Evolutionary conservation across 2,797 vertebrate genomes (phyloP), one percentile per base, ranked within the genome.

Genomic region (Arctocebus calabarensis): DNA sequence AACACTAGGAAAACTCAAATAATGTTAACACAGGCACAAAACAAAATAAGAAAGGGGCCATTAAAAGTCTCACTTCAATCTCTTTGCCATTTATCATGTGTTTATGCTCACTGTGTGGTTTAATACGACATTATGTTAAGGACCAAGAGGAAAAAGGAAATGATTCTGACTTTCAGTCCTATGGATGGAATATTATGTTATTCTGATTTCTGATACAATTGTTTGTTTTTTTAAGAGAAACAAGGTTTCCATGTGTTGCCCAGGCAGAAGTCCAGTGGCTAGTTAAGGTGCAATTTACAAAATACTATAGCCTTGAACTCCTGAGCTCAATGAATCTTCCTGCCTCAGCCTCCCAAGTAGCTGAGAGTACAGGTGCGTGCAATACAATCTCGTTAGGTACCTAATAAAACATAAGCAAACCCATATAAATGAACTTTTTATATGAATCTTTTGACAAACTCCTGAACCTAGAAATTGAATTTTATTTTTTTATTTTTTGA

Each of bases 111-210:
- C 59, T 29, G 29, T 66, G 74, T n/a, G 2, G 43, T 61, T 73
- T 59, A 74, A 27, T 12, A 43, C 13, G 20, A 40, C 12, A 25
- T 77, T 87, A 83, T 73, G 27, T 45, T 78, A 83, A 91, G 16
- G 66, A 73, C 57, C 52, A 5, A 20, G 48, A 34, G 95, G 70
- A 95, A 96, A 91, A 74, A 62, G 70, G 52, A 70, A 94, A 71
- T 22, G 27, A 88, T 84, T 86, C 85, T 95, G 78, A 83, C 25
- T 48, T 91, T 96, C 52, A 73, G n/a, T 48, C 79, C 66, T 90
- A 93, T 40, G 84, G 82, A 91, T 85, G 12, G 45, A 77, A 82
- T 75, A 62, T 11, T 20, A 62, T 20, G 17, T 68, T 78, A 45
- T 85, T 94, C 45, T 83, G 17, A 61, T 57, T 78, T 57, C 48